These are phyloP conservation scores for Deroplatys truncata DNA, from an alignment of 2,888 invertebrate species.

Conservation along the genomic window DNA sequence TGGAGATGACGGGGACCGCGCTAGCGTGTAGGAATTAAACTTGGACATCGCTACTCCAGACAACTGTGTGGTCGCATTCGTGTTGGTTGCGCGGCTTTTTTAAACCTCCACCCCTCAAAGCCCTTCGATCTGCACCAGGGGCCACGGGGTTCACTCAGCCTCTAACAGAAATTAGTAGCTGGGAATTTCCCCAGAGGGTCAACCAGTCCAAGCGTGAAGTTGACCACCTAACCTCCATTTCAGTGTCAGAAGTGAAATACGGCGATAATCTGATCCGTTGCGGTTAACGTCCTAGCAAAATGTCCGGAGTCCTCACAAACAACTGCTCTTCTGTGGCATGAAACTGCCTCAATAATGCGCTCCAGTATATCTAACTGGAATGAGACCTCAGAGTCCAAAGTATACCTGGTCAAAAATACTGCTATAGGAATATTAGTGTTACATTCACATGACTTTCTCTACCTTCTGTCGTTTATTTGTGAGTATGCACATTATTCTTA, in stretches of 20 bases:
- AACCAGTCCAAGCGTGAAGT: not conserved
- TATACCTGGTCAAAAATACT: too few relatives aligned
- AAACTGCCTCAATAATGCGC: too few relatives aligned
- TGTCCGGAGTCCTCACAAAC: not conserved
- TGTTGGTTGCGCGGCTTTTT: not conserved
- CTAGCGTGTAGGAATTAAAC: not conserved
- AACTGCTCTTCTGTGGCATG: too few relatives aligned
- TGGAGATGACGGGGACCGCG: not conserved
- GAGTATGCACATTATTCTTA: too few relatives aligned
- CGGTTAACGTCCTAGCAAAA: not conserved
- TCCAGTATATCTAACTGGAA: too few relatives aligned
- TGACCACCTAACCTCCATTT: not conserved
- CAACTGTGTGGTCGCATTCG: not conserved
- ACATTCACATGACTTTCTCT: too few relatives aligned
- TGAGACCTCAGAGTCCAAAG: too few relatives aligned
- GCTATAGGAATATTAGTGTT: too few relatives aligned
- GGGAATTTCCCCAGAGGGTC: not conserved
- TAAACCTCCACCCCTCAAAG: not conserved
- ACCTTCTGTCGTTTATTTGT: too few relatives aligned
- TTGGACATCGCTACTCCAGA: not conserved
- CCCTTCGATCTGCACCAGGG: not conserved
- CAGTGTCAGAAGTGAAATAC: not conserved
- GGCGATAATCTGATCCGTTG: not conserved
- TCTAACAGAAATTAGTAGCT: not conserved
- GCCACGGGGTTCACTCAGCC: not conserved